Base-by-base conservation (phyloP, 2,797 vertebrate species). In the Acipenser oxyrinchus region DNA sequence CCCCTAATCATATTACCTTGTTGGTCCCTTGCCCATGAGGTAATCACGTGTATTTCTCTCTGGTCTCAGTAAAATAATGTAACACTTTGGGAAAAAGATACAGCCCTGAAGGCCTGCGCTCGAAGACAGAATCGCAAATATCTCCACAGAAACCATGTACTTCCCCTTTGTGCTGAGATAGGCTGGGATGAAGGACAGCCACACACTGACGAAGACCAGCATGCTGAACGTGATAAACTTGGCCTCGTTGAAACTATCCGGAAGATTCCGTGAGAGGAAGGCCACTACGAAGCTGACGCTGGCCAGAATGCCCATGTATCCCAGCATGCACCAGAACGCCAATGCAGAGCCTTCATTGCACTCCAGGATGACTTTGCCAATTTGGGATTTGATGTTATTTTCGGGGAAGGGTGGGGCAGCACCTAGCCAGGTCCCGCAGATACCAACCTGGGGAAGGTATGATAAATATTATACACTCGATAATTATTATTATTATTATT, bases 51-150 rank as follows among this genome's bases (percentile, higher is more conserved):
- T 80, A 64, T 83, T 83, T 61, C 63, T 81, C 10, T 80, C 73
- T 49, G 81, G 81, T 48, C 72, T 79, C 7, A 81, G 57, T 18
- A 83, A 58, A 69, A 83, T 80, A 10, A 80, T 77, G 69, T 75
- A 83, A 64, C 78, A 81, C 65, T 83, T 81, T 1, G 79, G 81
- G 3, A 69, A 77, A 71, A 83, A 83, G 13, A 83, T 79, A 48
- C 80, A 81, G 12, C 76, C 6, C 11, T 82, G 68, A 18, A 83
- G 73, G 1, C 81, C 78, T 49, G 70, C 82, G 55, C 77, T 79
- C 7, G 81, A 81, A 7, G 78, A 73, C 48, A 80, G 50, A 23
- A 82, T 82, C 50, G 79, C 81, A 69, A 83, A 83, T 4, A 83
- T 73, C 72, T 83, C 80, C 49, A 82, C 80, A n/a, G 80, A 78